Conservation (phyloP, 2,888 invertebrate genomes). For the Lepidocyrtoides sp. region DNA sequence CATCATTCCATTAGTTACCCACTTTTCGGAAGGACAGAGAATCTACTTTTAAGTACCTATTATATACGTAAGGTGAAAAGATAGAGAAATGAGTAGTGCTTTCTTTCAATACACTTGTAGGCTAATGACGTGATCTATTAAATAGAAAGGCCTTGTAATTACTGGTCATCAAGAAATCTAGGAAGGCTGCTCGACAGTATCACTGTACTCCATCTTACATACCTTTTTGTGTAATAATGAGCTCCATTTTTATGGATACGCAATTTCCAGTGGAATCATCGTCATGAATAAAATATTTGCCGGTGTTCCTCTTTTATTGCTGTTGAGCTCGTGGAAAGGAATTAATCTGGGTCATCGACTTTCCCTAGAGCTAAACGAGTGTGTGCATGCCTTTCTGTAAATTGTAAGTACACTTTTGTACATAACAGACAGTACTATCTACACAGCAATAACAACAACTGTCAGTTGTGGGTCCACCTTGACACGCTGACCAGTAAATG, state of each 20-base stretch:
- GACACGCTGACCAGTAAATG: slow-evolving; percentile 69
- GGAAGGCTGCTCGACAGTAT: neutral
- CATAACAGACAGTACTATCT: neutral
- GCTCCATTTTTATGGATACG: slow-evolving; percentile 45
- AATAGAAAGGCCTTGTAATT: neutral
- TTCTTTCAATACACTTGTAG: neutral
- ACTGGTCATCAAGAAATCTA: neutral
- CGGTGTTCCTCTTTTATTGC: slow-evolving; percentile 49
- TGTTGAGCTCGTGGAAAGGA: slow-evolving; percentile 39
- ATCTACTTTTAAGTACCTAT: too few relatives aligned
- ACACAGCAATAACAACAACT: neutral
- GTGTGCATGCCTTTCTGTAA: neutral
- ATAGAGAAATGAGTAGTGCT: neutral
- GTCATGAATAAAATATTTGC: slow-evolving; percentile 69
- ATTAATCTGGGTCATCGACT: slow-evolving; percentile 75
- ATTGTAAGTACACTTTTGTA: neutral
- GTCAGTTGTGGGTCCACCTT: slow-evolving; percentile 53
- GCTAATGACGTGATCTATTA: slow-evolving; percentile 36
- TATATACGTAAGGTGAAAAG: too few relatives aligned
- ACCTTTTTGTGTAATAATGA: slow-evolving; percentile 11
- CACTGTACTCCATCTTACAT: neutral
- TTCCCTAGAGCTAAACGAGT: neutral
- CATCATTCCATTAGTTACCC: neutral
- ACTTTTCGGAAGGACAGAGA: neutral
- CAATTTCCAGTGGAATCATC: slow-evolving; percentile 16